A percentile compares a stretch with the other conserved stretches of the same genome.
Conservation (phyloP, 2,797 vertebrate genomes). For the Phrynocephalus guinanensis region DNA sequence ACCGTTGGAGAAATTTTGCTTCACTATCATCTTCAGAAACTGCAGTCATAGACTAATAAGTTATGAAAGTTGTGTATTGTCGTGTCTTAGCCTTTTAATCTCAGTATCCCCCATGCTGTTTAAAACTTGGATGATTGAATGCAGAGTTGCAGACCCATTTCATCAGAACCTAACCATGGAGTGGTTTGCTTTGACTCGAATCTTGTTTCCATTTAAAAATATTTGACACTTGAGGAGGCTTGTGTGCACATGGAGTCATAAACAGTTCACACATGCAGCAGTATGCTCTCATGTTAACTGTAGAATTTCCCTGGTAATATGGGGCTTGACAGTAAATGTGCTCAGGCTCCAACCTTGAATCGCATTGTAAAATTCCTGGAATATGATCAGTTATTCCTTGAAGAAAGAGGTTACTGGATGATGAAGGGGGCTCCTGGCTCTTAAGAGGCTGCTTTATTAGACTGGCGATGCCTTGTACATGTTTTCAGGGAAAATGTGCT, state of each 20-base stretch:
- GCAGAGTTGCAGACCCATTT: neutral
- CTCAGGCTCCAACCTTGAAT: neutral
- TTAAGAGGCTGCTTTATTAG: neutral
- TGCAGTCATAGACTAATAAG: too few relatives aligned
- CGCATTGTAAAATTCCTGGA: neutral
- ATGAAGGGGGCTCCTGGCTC: neutral
- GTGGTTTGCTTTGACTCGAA: neutral
- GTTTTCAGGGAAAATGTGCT: neutral
- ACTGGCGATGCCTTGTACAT: neutral
- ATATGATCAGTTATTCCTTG: neutral
- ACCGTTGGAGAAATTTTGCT: neutral
- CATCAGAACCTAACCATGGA: too few relatives aligned
- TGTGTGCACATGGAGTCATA: too few relatives aligned
- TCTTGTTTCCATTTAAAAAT: neutral
- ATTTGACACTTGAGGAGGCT: neutral
- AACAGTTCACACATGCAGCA: too few relatives aligned
- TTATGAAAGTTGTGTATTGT: too few relatives aligned
- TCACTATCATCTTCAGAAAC: neutral
- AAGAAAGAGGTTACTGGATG: neutral
- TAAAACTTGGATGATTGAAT: neutral
- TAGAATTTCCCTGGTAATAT: neutral
- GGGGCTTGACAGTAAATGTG: too few relatives aligned
- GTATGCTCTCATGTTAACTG: neutral
- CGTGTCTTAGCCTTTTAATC: too few relatives aligned
- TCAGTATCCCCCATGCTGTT: too few relatives aligned